phyloP scores from a whole-genome alignment of 2,888 invertebrate species.

The Ypsolopha sequella region DNA sequence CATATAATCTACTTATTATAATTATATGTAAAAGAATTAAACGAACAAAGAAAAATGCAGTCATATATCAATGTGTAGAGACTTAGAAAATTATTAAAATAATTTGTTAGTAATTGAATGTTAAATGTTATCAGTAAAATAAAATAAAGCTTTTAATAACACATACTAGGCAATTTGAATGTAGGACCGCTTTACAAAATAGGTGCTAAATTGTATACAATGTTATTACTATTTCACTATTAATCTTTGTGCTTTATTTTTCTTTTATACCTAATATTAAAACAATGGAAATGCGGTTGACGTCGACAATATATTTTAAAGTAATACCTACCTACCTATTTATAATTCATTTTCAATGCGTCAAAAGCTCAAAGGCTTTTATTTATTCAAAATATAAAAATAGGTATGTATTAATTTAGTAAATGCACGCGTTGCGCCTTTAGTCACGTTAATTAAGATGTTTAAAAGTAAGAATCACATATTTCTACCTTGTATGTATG shows the following conservation, averaged over 20 bases:
- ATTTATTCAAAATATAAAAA: background rate
- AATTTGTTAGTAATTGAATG: conserved; percentile 41
- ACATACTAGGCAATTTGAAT: conserved; percentile 22
- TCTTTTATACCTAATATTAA: conserved; percentile 37
- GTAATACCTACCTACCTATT: conserved; percentile 10
- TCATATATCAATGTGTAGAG: background rate
- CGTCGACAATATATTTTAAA: conserved; percentile 59
- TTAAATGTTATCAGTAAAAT: conserved; percentile 43
- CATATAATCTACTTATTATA: no score
- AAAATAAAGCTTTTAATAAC: conserved; percentile 29
- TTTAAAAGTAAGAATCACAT: background rate
- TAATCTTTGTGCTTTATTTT: background rate
- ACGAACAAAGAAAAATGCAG: no score
- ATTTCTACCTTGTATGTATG: background rate
- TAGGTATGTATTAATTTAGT: background rate
- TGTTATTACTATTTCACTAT: conserved; percentile 1
- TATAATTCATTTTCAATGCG: background rate
- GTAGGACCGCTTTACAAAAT: conserved; percentile 58
- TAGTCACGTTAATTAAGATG: background rate
- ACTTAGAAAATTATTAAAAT: conserved; percentile 9
- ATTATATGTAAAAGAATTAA: no score
- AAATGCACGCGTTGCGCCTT: conserved; percentile 2
- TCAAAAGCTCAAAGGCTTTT: conserved; percentile 1
- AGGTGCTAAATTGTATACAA: conserved; percentile 62
- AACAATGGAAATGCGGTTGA: conserved; percentile 48